Percentiles rank a stretch among this genome's conserved stretches.
Evolutionary conservation across 2,797 vertebrate genomes (phyloP).

Genomic region (Crocodylus rhombifer): DNA sequence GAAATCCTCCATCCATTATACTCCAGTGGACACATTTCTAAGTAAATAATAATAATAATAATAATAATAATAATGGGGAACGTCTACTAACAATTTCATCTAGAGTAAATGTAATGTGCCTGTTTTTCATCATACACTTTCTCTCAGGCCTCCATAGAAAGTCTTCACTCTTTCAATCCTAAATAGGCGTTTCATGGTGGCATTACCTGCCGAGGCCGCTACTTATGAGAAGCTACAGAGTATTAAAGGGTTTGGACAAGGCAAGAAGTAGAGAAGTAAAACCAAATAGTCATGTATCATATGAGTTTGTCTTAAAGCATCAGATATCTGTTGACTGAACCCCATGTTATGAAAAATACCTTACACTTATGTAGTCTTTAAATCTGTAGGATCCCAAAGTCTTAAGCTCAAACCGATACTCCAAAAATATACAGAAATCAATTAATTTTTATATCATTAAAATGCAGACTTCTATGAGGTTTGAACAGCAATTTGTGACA

Average conservation of each 20-base stretch:
- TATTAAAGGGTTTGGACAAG: background rate
- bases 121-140: rapidly evolving
- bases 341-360: background rate
- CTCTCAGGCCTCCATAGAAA: background rate
- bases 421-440: background rate
- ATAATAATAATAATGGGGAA: background rate
- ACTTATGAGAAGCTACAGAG: background rate
- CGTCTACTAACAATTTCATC: background rate
- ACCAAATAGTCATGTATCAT: rapidly evolving
- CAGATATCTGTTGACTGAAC: background rate
- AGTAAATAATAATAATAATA: background rate
- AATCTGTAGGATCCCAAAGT: background rate
- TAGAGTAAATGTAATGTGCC: background rate
- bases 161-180: background rate
- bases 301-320: background rate
- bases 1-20: background rate
- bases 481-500: background rate
- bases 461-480: background rate
- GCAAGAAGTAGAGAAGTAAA: background rate
- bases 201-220: background rate
- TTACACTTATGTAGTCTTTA: background rate
- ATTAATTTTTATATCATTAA: background rate
- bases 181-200: background rate
- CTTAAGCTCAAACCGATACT: no score
- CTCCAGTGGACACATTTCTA: background rate